These are phyloP conservation scores for Conops quadrifasciatus DNA, from an alignment of 2,888 invertebrate species.

Conservation along the genomic window DNA sequence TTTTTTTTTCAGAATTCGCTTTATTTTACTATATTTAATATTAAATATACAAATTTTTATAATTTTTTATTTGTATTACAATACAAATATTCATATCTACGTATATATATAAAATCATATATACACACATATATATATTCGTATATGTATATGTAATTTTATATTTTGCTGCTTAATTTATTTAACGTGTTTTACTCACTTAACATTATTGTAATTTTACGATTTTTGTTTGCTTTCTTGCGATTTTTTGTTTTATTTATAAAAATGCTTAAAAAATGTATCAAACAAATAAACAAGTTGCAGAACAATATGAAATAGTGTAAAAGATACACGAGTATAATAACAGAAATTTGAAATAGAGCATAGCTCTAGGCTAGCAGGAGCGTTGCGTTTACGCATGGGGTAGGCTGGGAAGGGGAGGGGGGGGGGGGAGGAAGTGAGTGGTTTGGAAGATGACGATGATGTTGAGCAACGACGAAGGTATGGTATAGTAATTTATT, in stretches of 20 bases:
- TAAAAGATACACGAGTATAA: slow-evolving; percentile 34
- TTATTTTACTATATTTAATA: slow-evolving; percentile 59
- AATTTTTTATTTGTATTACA: slow-evolving; percentile 53
- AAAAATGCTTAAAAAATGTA: slow-evolving; percentile 38
- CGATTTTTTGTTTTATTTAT: slow-evolving; percentile 35
- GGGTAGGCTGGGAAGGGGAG: background rate
- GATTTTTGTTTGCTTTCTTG: slow-evolving; percentile 36
- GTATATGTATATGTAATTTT: slow-evolving; percentile 37
- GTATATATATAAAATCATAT: slow-evolving; percentile 49
- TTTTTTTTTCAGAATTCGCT: slow-evolving; percentile 50
- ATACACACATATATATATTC: slow-evolving; percentile 42
- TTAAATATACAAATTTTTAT: slow-evolving; percentile 60
- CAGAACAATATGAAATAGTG: slow-evolving; percentile 17
- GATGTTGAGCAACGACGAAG: background rate
- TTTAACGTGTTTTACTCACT: slow-evolving; percentile 56
- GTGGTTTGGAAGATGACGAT: background rate
- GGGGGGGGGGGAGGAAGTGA: background rate
- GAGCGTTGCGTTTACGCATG: background rate
- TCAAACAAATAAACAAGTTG: slow-evolving; percentile 35
- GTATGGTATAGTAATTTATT: background rate
- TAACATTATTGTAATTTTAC: slow-evolving; percentile 41
- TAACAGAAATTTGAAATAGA: slow-evolving; percentile 9
- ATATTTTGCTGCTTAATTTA: slow-evolving; percentile 49
- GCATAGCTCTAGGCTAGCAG: background rate
- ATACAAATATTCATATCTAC: slow-evolving; percentile 53